These are phyloP conservation scores for Colossoma macropomum DNA, from an alignment of 2,113 vertebrate species.

Conservation along the genomic window DNA sequence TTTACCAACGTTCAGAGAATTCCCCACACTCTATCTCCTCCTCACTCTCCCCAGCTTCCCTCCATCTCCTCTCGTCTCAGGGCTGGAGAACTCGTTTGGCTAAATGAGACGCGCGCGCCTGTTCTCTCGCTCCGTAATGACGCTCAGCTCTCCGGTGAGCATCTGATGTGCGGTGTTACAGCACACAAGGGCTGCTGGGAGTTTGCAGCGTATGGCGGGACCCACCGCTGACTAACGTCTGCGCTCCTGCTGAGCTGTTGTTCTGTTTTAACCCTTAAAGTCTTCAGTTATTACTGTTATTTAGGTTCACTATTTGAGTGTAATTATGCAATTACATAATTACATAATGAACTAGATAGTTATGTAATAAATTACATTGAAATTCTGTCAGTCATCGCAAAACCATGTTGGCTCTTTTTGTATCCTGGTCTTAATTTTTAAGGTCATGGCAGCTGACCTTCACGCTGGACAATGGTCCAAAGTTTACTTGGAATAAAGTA, in stretches of 20 bases:
- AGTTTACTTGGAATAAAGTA: too few species aligned
- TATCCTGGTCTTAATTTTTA: too few species aligned
- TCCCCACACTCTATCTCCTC: constrained; percentile 86
- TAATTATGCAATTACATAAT: neutral
- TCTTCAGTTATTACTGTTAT: neutral
- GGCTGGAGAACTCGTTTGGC: constrained; percentile 95
- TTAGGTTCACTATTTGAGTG: neutral
- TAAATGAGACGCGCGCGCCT: constrained; percentile 85
- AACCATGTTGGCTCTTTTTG: too few species aligned
- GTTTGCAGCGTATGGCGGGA: constrained; percentile 82
- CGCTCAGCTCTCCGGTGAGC: constrained; percentile 91
- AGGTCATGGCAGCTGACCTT: too few species aligned
- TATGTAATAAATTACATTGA: neutral
- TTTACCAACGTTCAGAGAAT: constrained; percentile 96
- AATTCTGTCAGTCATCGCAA: neutral
- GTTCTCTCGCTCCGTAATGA: constrained; percentile 83
- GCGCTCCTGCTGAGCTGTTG: constrained; percentile 88
- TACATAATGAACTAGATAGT: neutral
- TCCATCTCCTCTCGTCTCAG: constrained; percentile 86
- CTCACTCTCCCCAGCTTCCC: constrained; percentile 87
- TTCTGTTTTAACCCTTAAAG: constrained; percentile 76
- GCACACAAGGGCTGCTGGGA: constrained; percentile 89
- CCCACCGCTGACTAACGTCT: constrained; percentile 82
- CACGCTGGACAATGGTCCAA: too few species aligned
- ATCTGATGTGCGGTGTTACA: constrained; percentile 84